A percentile compares a stretch with the other conserved stretches of the same genome.
These are phyloP conservation scores for Mustela nigripes DNA, from an alignment of 2,113 vertebrate species.

Conservation along the genomic window DNA sequence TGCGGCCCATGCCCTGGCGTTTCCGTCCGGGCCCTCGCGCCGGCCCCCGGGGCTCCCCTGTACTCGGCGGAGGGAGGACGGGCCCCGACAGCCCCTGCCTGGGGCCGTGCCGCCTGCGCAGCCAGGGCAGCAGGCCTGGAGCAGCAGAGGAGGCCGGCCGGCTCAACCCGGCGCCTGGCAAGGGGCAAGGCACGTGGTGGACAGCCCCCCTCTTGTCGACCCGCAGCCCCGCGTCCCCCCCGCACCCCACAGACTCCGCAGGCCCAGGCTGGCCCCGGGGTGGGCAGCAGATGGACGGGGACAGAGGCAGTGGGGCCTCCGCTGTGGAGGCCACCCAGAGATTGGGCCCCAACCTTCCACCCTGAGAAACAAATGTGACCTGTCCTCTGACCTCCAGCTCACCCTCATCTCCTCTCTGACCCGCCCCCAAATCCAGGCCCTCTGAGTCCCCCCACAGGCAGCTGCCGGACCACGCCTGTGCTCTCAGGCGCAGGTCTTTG, in stretches of 20 bases:
- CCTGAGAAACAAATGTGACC: slow-evolving; percentile 59
- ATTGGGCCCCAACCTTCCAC: neutral
- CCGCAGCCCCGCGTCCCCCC: fast-evolving
- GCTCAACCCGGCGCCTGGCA: fast-evolving
- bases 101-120: fast-evolving
- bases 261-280: fast-evolving
- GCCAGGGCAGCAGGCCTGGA: neutral
- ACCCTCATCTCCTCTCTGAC: neutral
- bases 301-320: neutral
- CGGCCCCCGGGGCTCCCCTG: fast-evolving
- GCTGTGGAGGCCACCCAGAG: neutral
- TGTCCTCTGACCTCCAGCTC: neutral
- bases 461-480: fast-evolving
- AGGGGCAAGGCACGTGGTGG: too few species aligned
- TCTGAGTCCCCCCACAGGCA: neutral
- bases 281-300: neutral
- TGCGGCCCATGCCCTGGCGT: fast-evolving
- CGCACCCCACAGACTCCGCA: fast-evolving
- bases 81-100: fast-evolving
- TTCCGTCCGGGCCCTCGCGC: too few species aligned
- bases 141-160: neutral
- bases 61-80: fast-evolving
- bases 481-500: neutral
- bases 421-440: neutral
- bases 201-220: neutral